phyloP scores from a whole-genome alignment of 1,140 invertebrate species.

The Lepidurus couesii region DNA sequence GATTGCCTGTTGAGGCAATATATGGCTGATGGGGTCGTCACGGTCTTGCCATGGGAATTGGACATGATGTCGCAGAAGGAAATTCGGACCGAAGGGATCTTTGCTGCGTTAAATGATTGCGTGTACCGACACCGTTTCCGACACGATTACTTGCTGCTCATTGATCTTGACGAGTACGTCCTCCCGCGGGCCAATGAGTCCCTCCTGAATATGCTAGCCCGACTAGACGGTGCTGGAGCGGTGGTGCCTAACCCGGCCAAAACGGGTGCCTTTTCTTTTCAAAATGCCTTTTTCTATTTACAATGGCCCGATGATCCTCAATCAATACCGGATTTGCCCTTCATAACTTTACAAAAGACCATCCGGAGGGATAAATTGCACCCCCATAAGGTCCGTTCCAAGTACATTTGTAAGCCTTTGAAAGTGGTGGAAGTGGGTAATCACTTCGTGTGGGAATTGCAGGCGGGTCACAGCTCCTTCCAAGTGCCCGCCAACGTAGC shows the following conservation, averaged over 20 bases:
- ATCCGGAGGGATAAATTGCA: constrained; percentile 67
- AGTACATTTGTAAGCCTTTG: constrained; percentile 78
- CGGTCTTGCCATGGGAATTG: constrained; percentile 79
- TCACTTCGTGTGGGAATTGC: constrained; percentile 85
- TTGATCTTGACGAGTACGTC: constrained; percentile 88
- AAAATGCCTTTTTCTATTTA: constrained; percentile 88
- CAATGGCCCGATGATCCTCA: constrained; percentile 66
- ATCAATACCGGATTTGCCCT: constrained; percentile 38
- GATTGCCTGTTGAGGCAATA: constrained; percentile 63
- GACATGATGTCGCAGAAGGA: constrained; percentile 83
- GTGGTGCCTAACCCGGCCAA: constrained; percentile 28
- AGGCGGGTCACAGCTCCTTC: constrained; percentile 51
- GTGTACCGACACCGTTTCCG: constrained; percentile 80
- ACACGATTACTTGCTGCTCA: constrained; percentile 71
- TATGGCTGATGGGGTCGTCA: constrained; percentile 58
- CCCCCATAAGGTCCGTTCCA: constrained; percentile 64
- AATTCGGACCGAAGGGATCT: constrained; percentile 83
- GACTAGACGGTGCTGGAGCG: constrained; percentile 26
- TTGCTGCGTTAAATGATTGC: constrained; percentile 89
- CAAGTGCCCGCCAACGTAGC: constrained; percentile 74
- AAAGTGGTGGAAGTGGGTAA: constrained; percentile 82
- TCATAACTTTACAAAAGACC: constrained; percentile 75
- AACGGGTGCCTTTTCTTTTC: constrained; percentile 58
- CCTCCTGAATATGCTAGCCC: constrained; percentile 47
- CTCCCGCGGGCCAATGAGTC: constrained; percentile 70